Evolutionary conservation across 2,888 invertebrate species (phyloP), one percentile per base, ranked within the genome.

Genomic region (Euzetes globulus): DNA sequence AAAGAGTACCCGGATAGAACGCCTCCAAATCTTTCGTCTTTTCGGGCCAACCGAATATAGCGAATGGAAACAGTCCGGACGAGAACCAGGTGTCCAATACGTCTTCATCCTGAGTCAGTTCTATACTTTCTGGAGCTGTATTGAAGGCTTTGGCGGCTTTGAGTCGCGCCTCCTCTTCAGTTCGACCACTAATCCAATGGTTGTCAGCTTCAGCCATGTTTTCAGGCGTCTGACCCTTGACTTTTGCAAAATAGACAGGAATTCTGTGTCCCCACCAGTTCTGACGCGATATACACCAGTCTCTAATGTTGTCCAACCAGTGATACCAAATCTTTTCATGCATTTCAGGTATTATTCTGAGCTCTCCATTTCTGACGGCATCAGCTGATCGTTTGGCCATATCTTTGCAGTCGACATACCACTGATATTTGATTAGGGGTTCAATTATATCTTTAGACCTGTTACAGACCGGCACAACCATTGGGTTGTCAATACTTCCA

Each of bases 211-310:
- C 71, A 9, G 41, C 6, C 33, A 45, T 7, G 13, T 41, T 41
- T 15, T 60, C 68, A 33, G 71, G 15, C 7, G 47, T 55, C 17
- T 68, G 37, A 3, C 55, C 73, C 75, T 84, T 84, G 74, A 88
- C 83, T 13, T 85, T 86, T 17, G 93, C 88, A 81, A 87, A 88
- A 82, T 97, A 99, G 0, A 94, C 96, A 0, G 99, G 99, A 78
- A 99, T 94, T 75, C 93, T 88, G 84, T 99, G 99, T 0, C 99
- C 99, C 99, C 99, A 99, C 99, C 99, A 99, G 74, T 99, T 86
- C 83, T 99, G 99, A 1, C 87, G 86, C 0, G 97, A 98, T 76
- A 99, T 92, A 84, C 99, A 99, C 99, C 99, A 99, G 83, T 99
- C 98, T 5, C 95, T 86, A 79, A 95, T 94, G 81, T 92, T 92